Evolutionary conservation across 2,888 invertebrate species (phyloP), one percentile per base, ranked within the genome.

Genomic region (Terebella lapidaria): DNA sequence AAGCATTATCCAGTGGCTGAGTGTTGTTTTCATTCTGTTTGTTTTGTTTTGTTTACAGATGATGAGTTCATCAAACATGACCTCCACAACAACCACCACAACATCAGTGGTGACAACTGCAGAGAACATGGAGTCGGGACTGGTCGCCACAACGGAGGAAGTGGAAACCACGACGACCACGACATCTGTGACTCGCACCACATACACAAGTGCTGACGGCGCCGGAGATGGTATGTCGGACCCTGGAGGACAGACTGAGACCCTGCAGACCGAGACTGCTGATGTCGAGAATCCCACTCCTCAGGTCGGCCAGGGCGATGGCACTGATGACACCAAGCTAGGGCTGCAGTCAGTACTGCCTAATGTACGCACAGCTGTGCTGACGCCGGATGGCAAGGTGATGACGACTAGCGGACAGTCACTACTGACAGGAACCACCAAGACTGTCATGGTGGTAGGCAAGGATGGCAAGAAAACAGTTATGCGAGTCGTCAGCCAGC

Each of bases 371-470:
- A 22, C 15, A 22, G 22, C 49, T 24, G 22, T 49, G 10, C 49
- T 49, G 15, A 49, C 49, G 24, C n/a, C 49, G 22, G 49, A 49
- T 22, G 49, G 49, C 22, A 49, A 49, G 49, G 22, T 49, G 49
- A 24, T 46, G 27, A 56, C 30, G 24, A 22, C 55, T 18, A 35
- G 42, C 24, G 30, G 22, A 3, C 24, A 29, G 42, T 10, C 35
- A n/a, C 55, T 35, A 26, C 35, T 29, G 20, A 18, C 26, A 18
- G 53, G 28, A 18, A 25, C 42, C n/a, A 67, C 72, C 20, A 72
- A 71, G 56, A 73, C 71, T 20, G 67, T 74, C n/a, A 66, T 77
- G 56, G 71, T 77, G 3, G 71, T 76, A 10, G 74, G 72, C 62
- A 72, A 74, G 46, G 75, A 75, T 52, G 77, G 77, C 3, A 55